Conservation (phyloP, 2,888 invertebrate genomes). For the Idaea aversata region DNA sequence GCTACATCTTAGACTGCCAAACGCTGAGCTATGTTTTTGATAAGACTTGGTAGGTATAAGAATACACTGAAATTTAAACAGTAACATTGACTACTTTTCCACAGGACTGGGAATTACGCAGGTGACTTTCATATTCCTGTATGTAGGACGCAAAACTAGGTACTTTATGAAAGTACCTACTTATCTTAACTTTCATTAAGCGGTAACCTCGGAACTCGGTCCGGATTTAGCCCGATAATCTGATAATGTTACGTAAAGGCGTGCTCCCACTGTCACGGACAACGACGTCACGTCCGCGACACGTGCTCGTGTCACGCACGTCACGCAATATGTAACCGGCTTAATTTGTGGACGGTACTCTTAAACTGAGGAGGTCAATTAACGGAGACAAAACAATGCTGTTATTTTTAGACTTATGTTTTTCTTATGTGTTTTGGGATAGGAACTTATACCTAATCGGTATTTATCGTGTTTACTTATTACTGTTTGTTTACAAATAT, state of each 20-base stretch:
- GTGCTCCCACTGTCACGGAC: slow-evolving; percentile 44
- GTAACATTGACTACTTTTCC: too few relatives aligned
- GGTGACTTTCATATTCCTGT: neutral
- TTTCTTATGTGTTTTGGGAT: too few relatives aligned
- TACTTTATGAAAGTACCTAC: neutral
- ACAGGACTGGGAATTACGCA: too few relatives aligned
- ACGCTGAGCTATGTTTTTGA: too few relatives aligned
- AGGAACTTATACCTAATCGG: neutral
- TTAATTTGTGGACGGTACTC: slow-evolving; percentile 30
- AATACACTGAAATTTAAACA: too few relatives aligned
- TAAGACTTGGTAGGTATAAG: too few relatives aligned
- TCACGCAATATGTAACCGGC: slow-evolving; percentile 43
- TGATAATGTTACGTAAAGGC: slow-evolving; percentile 25
- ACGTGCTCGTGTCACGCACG: slow-evolving; percentile 59
- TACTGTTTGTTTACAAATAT: too few relatives aligned
- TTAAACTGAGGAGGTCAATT: slow-evolving; percentile 23
- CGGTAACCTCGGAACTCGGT: slow-evolving; percentile 1
- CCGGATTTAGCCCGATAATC: slow-evolving; percentile 14
- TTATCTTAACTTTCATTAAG: slow-evolving; percentile 1
- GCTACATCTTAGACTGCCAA: neutral
- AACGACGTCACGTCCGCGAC: slow-evolving; percentile 58
- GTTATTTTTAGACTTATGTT: neutral
- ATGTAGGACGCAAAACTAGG: slow-evolving; percentile 3
- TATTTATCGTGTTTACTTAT: too few relatives aligned
- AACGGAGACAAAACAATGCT: slow-evolving; percentile 13